phyloP scores from a whole-genome alignment of 2,797 vertebrate species.

The Sciurus vulgaris region DNA sequence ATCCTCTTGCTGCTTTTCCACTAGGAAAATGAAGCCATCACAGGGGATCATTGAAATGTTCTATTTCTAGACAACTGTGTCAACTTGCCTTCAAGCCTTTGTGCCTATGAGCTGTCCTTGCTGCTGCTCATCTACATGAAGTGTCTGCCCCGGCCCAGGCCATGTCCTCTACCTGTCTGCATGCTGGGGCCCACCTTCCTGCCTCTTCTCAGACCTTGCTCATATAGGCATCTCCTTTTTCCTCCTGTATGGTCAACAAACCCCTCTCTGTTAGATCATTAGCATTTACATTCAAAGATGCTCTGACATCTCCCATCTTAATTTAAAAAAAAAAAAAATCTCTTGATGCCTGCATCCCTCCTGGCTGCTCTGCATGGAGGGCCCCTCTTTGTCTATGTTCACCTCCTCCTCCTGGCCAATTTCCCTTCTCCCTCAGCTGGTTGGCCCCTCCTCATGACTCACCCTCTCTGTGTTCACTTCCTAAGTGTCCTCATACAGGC shows the following conservation, averaged over 20 bases:
- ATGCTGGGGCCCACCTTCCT: no score
- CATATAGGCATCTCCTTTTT: neutral
- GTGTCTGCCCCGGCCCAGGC: no score
- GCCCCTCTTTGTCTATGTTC: neutral
- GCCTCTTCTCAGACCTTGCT: neutral
- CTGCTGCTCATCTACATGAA: neutral
- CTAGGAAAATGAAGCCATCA: neutral
- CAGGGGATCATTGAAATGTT: neutral
- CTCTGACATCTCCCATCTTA: neutral
- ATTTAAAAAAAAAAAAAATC: neutral
- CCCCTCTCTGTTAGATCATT: neutral
- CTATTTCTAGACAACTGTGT: no score
- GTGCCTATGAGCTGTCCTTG: neutral
- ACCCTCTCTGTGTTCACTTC: neutral
- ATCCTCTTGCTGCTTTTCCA: neutral
- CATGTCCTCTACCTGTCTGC: neutral
- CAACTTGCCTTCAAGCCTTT: neutral
- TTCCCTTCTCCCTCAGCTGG: neutral
- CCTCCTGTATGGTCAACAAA: neutral
- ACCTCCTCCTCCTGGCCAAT: fast-evolving
- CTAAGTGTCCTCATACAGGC: neutral
- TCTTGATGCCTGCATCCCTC: no score
- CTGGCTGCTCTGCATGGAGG: fast-evolving
- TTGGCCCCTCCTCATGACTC: neutral
- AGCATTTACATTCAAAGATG: neutral